These are phyloP conservation scores for Augochlora pura DNA, from an alignment of 1,140 invertebrate genomes.

Conservation along the genomic window DNA sequence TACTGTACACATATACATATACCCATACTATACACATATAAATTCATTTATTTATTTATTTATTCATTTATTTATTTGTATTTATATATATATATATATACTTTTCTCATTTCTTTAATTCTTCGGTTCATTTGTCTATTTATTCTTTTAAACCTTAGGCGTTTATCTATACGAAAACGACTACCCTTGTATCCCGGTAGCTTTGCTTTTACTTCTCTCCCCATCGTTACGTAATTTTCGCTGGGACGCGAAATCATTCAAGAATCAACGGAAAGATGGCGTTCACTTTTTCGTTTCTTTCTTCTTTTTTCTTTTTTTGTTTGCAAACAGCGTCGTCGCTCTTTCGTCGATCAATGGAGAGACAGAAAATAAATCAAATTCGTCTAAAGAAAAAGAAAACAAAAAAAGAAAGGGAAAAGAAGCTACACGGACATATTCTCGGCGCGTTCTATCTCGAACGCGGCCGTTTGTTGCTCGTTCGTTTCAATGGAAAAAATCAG, in stretches of 20 bases:
- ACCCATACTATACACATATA: slow-evolving; percentile 58
- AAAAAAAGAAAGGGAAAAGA: too few relatives aligned
- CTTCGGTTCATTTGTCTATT: slow-evolving; percentile 55
- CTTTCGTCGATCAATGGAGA: neutral
- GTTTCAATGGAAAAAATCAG: too few relatives aligned
- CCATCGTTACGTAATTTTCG: slow-evolving; percentile 11
- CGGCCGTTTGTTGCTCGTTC: too few relatives aligned
- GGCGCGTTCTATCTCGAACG: neutral
- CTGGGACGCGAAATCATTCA: neutral
- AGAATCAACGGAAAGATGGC: neutral
- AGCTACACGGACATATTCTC: neutral
- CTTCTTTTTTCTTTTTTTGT: neutral
- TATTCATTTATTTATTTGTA: slow-evolving; percentile 30
- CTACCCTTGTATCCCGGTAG: slow-evolving; percentile 79
- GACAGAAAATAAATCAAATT: neutral
- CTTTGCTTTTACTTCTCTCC: slow-evolving; percentile 50
- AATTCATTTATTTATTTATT: slow-evolving; percentile 58
- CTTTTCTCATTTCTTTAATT: slow-evolving; percentile 48
- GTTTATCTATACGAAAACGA: slow-evolving; percentile 72
- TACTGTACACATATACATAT: slow-evolving; percentile 43
- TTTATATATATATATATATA: slow-evolving; percentile 52
- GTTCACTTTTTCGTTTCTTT: too few relatives aligned
- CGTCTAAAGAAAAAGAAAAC: neutral
- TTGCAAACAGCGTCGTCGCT: neutral
- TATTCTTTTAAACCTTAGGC: slow-evolving; percentile 74